These are phyloP conservation scores for Numida meleagris DNA, from an alignment of 2,113 vertebrate genomes.

Conservation along the genomic window DNA sequence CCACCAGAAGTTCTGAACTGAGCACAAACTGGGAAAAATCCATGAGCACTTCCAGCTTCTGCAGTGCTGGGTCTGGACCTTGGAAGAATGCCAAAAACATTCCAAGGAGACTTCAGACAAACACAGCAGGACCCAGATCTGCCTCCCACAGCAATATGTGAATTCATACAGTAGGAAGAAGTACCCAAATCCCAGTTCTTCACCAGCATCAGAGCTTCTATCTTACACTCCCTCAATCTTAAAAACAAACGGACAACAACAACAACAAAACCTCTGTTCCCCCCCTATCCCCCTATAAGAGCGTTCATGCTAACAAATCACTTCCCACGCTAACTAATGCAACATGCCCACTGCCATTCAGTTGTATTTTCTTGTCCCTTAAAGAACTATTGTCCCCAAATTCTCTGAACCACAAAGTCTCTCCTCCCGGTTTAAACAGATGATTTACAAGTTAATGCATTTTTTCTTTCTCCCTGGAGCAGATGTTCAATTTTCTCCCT, in stretches of 20 bases:
- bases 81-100: not conserved
- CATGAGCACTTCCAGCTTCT: not conserved
- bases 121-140: not conserved
- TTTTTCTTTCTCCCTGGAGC: not conserved
- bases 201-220: not conserved
- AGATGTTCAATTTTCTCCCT: not conserved
- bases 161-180: not conserved
- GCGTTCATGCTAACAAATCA: not conserved
- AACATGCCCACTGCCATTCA: not conserved
- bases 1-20: constrained; percentile 12
- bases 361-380: not conserved
- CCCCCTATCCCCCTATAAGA: not conserved
- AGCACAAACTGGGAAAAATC: not conserved
- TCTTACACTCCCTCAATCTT: not conserved
- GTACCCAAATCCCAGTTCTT: not conserved
- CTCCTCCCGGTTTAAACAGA: not conserved
- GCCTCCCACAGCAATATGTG: not conserved
- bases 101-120: not conserved
- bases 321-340: not conserved
- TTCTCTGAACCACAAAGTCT: not conserved
- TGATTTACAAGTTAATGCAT: not conserved
- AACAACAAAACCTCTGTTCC: too few species aligned
- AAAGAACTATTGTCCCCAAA: not conserved
- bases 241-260: too few species aligned
- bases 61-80: not conserved